These are phyloP conservation scores for Yoshiicerus persimilis DNA, from an alignment of 1,140 invertebrate species.

Conservation along the genomic window DNA sequence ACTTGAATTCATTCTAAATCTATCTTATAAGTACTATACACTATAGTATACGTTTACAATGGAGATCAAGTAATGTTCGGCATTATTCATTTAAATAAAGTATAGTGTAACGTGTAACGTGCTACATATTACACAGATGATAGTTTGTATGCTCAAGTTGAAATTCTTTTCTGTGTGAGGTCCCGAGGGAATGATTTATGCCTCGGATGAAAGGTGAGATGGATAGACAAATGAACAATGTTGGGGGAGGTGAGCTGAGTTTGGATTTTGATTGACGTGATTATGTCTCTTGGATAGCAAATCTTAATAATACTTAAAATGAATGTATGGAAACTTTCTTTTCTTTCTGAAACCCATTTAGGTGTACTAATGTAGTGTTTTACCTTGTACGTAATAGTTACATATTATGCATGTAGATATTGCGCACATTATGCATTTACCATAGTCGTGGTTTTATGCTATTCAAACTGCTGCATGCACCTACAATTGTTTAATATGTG, in stretches of 20 bases:
- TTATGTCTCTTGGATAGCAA: conserved; percentile 4
- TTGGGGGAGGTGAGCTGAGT: neutral
- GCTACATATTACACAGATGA: neutral
- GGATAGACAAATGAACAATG: conserved; percentile 19
- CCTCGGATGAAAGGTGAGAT: conserved; percentile 12
- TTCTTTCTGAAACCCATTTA: neutral
- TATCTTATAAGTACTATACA: no score
- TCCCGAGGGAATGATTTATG: conserved; percentile 4
- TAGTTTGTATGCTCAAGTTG: neutral
- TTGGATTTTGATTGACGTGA: conserved; percentile 14
- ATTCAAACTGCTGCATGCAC: no score
- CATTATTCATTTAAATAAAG: neutral
- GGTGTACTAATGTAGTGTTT: neutral
- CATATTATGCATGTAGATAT: no score
- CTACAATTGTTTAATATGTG: no score
- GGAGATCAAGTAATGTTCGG: no score
- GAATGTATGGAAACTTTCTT: neutral
- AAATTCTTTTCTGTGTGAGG: conserved; percentile 16
- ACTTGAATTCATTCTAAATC: neutral
- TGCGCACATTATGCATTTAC: no score
- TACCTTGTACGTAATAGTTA: no score
- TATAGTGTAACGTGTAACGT: neutral
- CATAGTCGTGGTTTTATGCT: no score
- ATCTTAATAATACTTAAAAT: neutral
- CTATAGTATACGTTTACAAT: no score